These are phyloP conservation scores for Madoqua kirkii DNA, from an alignment of 2,113 vertebrate species.

Conservation along the genomic window DNA sequence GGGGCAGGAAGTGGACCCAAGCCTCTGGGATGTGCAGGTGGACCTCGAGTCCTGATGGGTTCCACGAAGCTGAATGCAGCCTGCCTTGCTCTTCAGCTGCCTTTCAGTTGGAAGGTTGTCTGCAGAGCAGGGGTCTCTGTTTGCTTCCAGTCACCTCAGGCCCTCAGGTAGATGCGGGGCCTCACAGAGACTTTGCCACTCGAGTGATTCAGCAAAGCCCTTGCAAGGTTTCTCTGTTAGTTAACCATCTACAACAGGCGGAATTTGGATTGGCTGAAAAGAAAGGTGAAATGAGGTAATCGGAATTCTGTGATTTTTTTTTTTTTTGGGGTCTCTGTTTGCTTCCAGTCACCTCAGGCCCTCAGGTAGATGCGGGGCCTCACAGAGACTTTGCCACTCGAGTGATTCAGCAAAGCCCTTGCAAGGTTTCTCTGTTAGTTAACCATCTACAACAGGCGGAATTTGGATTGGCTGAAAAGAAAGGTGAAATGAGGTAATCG, in stretches of 20 bases:
- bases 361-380: background rate
- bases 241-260: background rate
- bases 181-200: fast-evolving
- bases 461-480: constrained; percentile 19
- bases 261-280: constrained; percentile 3
- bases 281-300: constrained; percentile 64
- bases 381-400: fast-evolving
- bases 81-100: background rate
- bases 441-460: background rate
- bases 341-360: background rate
- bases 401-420: constrained; percentile 35
- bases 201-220: background rate
- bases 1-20: fast-evolving
- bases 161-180: background rate
- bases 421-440: background rate
- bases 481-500: constrained; percentile 64
- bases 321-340: no score
- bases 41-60: background rate
- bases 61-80: fast-evolving
- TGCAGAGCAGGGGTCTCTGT: background rate
- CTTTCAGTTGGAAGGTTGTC: background rate
- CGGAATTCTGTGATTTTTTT: constrained; percentile 25
- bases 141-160: background rate
- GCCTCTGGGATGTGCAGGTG: fast-evolving
- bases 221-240: background rate